Evolutionary conservation across 2,888 invertebrate species (phyloP), one percentile per base, ranked within the genome.

Genomic region (Machimus atricapillus): DNA sequence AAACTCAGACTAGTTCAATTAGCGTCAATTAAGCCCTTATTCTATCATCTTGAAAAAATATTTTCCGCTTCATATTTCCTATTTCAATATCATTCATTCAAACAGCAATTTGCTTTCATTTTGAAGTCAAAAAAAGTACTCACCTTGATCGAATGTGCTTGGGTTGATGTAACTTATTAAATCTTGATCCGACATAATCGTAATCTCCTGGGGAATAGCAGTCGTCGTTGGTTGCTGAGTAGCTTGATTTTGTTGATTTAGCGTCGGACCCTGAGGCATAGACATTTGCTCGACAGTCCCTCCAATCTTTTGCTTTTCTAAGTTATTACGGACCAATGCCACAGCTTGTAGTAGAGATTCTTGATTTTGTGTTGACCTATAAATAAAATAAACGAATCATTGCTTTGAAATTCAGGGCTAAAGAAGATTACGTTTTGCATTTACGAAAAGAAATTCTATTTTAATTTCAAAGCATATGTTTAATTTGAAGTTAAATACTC

Each of bases 91-190:
- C 43, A 46, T 12, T 46, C 43, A 52, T 16, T 52, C 52, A 52
- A 52, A 6, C n/a, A 52, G 16, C 52, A 52, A 52, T 52, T 52
- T 52, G 52, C n/a, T 52, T 52, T 52, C 6, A 52, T 52, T 52
- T 52, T 7, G n/a, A 52, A 52, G 2, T 52, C n/a, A 52, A 52
- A 52, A 5, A 52, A 52, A 52, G n/a, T 34, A 90, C 94, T 93
- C 94, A 96, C 95, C 95, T 94, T 95, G 96, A 93, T 97, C 97
- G 92, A 97, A 97, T 92, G 97, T 96, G 94, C 96, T 96, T 83
- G 97, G 96, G 93, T 97, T 97, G 90, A 97, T 97, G 93, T 97
- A 97, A 92, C 96, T 97, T 90, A 97, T 94, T 90, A 97, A 94
- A 93, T 97, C 97, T 92, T 96, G 96, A 92, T 97, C 97, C 89